Base-by-base conservation (phyloP, 2,113 vertebrate species). In the Rhombomys opimus region DNA sequence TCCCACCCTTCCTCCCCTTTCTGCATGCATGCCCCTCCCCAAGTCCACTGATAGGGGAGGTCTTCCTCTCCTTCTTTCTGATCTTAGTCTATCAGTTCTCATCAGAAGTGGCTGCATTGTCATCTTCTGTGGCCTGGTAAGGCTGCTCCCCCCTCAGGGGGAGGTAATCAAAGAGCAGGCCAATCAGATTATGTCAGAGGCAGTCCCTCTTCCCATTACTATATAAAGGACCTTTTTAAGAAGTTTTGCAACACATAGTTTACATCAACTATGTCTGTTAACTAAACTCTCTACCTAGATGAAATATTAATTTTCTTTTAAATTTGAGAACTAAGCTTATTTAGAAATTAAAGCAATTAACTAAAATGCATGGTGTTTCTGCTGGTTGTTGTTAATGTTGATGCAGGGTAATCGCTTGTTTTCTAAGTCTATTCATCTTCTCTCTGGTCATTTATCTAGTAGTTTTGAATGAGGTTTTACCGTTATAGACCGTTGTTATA, bases 301-400 rank as follows among this genome's bases (percentile, higher is more conserved):
- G 50, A 70, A 78, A 13, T 22, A 73, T n/a, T 0, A 32, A 5
- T 75, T 86, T 91, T 63, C 3, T 50, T 41, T 86, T 18, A 20
- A 82, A 57, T 54, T 82, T 82, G 77, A 96, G 59, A 87, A 84
- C 32, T 81, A 81, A 93, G 22, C 41, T 32, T 73, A 52, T 7
- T 95, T 65, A 87, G 14, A 35, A 38, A 61, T 86, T 88, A 10
- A 77, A 57, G 41, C 82, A 15, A 54, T 52, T 63, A 68, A 73
- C 30, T 70, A 63, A 89, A 93, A n/a, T 41, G 7, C 18, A n/a
- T 25, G 8, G 1, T 70, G 13, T 77, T 94, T 77, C 35, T 72
- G 30, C 3, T 30, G 38, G 25, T 38, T 82, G 2, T 10, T 7
- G 30, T 63, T 76, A 46, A 8, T 90, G 27, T 0, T 72, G 17